phyloP scores from a whole-genome alignment of 2,888 invertebrate species.

The Apantesis nais region DNA sequence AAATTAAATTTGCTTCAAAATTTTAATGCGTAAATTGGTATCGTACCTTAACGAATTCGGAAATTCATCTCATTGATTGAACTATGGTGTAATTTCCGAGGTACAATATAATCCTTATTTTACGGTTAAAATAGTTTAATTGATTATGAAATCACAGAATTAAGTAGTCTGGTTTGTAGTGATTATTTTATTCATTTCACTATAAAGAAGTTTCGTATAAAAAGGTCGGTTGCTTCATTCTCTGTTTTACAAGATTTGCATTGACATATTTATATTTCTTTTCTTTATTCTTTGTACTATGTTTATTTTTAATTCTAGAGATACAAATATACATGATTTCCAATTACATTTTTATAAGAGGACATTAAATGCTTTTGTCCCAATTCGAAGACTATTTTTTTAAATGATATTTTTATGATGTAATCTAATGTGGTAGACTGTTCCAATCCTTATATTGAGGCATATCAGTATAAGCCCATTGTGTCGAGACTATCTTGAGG shows the following conservation, averaged over 20 bases:
- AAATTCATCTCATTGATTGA: slow-evolving; percentile 32
- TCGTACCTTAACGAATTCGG: slow-evolving; percentile 38
- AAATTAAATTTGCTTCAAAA: slow-evolving; percentile 53
- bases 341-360: slow-evolving; percentile 25
- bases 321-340: slow-evolving; percentile 34
- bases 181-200: slow-evolving; percentile 17
- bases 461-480: slow-evolving; percentile 7
- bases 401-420: slow-evolving; percentile 28
- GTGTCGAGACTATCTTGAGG: neutral
- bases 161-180: slow-evolving; percentile 37
- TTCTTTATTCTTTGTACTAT: slow-evolving; percentile 42
- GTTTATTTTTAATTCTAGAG: slow-evolving; percentile 41
- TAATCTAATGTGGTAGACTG: slow-evolving; percentile 13
- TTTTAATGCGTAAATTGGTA: slow-evolving; percentile 41
- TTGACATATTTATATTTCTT: slow-evolving; percentile 40
- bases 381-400: slow-evolving; percentile 29
- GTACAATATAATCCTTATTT: slow-evolving; percentile 40
- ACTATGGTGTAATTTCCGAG: slow-evolving; percentile 27
- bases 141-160: slow-evolving; percentile 44
- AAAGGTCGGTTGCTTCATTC: slow-evolving; percentile 27
- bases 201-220: slow-evolving; percentile 15
- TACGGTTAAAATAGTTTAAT: slow-evolving; percentile 35
- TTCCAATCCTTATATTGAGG: slow-evolving; percentile 7
- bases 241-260: slow-evolving; percentile 45
- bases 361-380: slow-evolving; percentile 22